Base-by-base conservation (phyloP, 2,113 vertebrate genomes). In the Anolis sagrei region DNA sequence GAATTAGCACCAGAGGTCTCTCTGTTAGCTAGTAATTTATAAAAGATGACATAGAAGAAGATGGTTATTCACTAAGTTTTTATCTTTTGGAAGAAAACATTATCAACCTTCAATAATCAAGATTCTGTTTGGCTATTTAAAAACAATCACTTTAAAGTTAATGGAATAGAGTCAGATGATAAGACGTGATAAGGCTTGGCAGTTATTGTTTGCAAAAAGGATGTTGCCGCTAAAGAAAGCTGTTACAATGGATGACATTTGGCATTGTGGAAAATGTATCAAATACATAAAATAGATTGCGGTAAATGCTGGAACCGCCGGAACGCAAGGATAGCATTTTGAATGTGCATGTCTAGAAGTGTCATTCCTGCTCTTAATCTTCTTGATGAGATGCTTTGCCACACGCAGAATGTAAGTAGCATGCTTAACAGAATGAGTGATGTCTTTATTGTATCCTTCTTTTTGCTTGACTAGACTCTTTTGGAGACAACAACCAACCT, bases 401-500 rank as follows among this genome's bases (percentile, higher is more conserved):
- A 7, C 0, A 34, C 36, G 2, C 39, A 83, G 76, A 70, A 48
- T 78, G 82, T 76, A 66, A 82, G 72, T 77, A 69, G 44, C 2
- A 13, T 87, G 73, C 76, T 44, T 75, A 92, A 62, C 48, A 82
- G 84, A 44, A 76, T 84, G 85, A 87, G 39, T 88, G 75, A 83
- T 76, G 9, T 58, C 7, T 48, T 39, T 86, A 23, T 66, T 81
- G 29, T 89, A 1, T 66, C 0, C 73, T 68, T 82, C 93, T 36
- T 89, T 58, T 89, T 85, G 68, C 76, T 83, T 7, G 61, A 70
- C 6, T 91, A 99, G 98, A 99, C 98, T 5, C 95, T 99, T 83
- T 93, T 99, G 51, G 98, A 99, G 96, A 99, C 98, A 29, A 99
- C 98, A 2, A 99, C 98, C 0, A 99, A 88, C 89, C 97, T 99